A percentile compares a stretch with the other conserved stretches of the same genome.
Evolutionary conservation across 2,113 vertebrate genomes (phyloP).

Genomic region (Leuciscus idus): DNA sequence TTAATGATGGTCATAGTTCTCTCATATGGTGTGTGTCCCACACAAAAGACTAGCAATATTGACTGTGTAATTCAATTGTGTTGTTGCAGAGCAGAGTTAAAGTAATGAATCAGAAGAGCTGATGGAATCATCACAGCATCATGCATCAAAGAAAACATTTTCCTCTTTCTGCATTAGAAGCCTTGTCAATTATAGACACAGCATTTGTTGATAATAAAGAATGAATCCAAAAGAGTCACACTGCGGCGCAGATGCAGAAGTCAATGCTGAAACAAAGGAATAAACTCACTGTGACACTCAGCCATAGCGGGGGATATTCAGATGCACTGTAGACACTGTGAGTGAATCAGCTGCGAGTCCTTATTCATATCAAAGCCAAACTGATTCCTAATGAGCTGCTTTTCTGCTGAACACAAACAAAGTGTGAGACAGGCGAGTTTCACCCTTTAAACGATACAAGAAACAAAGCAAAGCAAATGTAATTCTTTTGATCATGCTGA

Average conservation of each 20-base stretch:
- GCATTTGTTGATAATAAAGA: conserved; percentile 24
- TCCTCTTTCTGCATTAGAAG: conserved; percentile 62
- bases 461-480: conserved; percentile 1
- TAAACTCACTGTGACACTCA: background rate
- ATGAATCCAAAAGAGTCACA: conserved; percentile 10
- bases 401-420: conserved; percentile 14
- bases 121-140: conserved; percentile 68
- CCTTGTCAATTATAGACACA: conserved; percentile 53
- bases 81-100: conserved; percentile 78
- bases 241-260: background rate
- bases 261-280: conserved; percentile 38
- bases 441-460: conserved; percentile 16
- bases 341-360: conserved; percentile 4
- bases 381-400: conserved; percentile 26
- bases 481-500: background rate
- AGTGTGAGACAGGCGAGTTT: conserved; percentile 1
- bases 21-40: conserved; percentile 23
- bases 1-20: conserved; percentile 81
- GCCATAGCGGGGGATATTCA: background rate
- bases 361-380: conserved; percentile 18
- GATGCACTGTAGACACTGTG: background rate
- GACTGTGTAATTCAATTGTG: conserved; percentile 86
- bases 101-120: conserved; percentile 83
- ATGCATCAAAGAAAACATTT: conserved; percentile 71
- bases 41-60: conserved; percentile 67